phyloP scores from a whole-genome alignment of 2,888 invertebrate genomes.

The Ommatoiulus sabulosus region DNA sequence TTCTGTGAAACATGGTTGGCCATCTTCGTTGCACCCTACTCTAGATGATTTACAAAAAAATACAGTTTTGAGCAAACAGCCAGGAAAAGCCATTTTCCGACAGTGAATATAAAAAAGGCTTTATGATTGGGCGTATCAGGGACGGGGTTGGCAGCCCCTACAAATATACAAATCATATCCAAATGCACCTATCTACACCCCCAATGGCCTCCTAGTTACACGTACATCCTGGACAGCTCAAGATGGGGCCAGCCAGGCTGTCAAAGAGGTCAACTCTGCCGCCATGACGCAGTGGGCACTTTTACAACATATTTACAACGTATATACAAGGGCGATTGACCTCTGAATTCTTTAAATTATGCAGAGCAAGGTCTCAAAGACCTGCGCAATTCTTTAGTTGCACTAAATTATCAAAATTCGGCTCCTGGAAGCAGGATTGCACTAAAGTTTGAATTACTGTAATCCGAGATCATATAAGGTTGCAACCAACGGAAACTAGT shows the following conservation, averaged over 20 bases:
- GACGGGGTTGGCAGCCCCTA: not conserved
- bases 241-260: not conserved
- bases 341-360: not conserved
- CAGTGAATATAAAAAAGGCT: not conserved
- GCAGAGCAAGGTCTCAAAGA: not conserved
- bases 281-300: not conserved
- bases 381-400: not conserved
- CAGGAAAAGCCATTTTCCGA: not conserved
- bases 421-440: no score
- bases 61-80: not conserved
- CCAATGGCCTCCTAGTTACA: not conserved
- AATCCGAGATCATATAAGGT: no score
- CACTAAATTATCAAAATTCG: no score
- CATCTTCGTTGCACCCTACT: not conserved
- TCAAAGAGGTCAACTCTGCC: not conserved
- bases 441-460: no score
- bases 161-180: constrained; percentile 34
- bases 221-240: not conserved
- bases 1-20: not conserved
- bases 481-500: no score
- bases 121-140: not conserved
- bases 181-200: not conserved
- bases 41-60: not conserved
- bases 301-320: constrained; percentile 18
- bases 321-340: constrained; percentile 26